Percentiles rank a stretch among this genome's conserved stretches.
Evolutionary conservation across 35 echinoderm and acorn worm genomes (phyloP).

Genomic region (Lytechinus variegatus): DNA sequence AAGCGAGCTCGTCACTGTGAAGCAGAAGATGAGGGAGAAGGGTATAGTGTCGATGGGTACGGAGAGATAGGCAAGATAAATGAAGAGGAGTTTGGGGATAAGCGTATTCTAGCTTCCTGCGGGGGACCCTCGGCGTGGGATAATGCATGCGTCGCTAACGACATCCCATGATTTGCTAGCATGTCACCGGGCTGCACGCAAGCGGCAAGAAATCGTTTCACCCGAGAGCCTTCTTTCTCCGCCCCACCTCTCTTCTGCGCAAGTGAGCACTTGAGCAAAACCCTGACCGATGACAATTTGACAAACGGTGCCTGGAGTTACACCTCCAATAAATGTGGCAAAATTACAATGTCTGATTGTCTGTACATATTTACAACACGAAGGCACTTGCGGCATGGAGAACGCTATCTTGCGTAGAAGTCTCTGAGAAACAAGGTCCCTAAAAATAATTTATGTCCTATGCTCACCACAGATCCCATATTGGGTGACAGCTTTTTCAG

Average conservation of each 20-base stretch:
- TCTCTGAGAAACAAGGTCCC: background rate
- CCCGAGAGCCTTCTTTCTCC: background rate
- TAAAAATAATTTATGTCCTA: too few species aligned
- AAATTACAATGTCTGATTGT: slow-evolving; percentile 45
- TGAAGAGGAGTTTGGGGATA: background rate
- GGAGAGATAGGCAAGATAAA: background rate
- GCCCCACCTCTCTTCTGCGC: slow-evolving; percentile 9
- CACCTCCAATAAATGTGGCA: slow-evolving; percentile 17
- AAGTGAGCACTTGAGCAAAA: slow-evolving; percentile 22
- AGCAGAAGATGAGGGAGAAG: background rate
- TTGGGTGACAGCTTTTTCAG: background rate
- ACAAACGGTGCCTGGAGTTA: slow-evolving; percentile 12
- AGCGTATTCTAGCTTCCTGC: background rate
- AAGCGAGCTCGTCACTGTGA: background rate
- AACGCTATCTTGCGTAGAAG: background rate
- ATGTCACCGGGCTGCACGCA: slow-evolving; percentile 6
- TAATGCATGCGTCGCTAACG: slow-evolving; percentile 35
- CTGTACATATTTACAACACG: background rate
- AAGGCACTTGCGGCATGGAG: background rate
- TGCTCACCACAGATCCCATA: background rate
- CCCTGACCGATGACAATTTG: slow-evolving; percentile 22
- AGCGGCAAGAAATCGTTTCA: slow-evolving; percentile 21
- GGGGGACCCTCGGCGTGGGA: background rate
- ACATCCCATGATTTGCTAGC: slow-evolving; percentile 33
- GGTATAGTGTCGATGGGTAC: background rate